Conservation (phyloP, 2,888 invertebrate genomes). For the Caenorhabditis panamensis region DNA sequence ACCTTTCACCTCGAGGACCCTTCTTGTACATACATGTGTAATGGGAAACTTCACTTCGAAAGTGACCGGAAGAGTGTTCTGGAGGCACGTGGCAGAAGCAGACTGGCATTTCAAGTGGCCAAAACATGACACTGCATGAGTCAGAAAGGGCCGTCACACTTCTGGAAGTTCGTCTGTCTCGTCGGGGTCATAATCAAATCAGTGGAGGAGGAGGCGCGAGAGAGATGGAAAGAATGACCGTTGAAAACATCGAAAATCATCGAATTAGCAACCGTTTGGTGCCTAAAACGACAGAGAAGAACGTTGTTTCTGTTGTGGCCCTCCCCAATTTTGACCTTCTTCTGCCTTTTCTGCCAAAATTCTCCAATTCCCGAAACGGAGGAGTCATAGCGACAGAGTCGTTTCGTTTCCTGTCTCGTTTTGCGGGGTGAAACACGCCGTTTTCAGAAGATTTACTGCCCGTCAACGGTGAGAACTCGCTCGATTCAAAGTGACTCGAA, state of each 20-base stretch:
- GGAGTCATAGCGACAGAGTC: constrained; percentile 35
- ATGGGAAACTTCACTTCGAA: constrained; percentile 37
- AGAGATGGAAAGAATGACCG: constrained; percentile 31
- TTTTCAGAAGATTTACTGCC: constrained; percentile 50
- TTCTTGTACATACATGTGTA: constrained; percentile 33
- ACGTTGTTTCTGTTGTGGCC: no score
- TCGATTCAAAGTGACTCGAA: constrained; percentile 33
- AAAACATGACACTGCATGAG: no score
- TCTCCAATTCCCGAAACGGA: no score
- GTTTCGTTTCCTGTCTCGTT: background rate
- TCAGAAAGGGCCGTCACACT: constrained; percentile 30
- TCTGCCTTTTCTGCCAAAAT: no score
- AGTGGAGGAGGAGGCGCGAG: constrained; percentile 7
- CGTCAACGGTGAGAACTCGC: constrained; percentile 46
- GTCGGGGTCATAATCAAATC: constrained; percentile 40
- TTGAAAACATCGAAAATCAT: constrained; percentile 57
- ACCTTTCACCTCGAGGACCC: constrained; percentile 39
- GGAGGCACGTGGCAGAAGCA: constrained; percentile 22
- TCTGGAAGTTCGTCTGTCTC: constrained; percentile 29
- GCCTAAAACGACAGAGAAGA: constrained; percentile 21
- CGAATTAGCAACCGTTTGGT: constrained; percentile 30
- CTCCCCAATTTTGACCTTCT: constrained; percentile 13
- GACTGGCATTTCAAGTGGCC: constrained; percentile 30
- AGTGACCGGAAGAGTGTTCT: constrained; percentile 40
- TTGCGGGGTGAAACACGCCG: no score